A percentile compares a stretch with the other conserved stretches of the same genome.
Conservation (phyloP, 92 coral and sea anemone species). For the Parazoanthus swiftii region DNA sequence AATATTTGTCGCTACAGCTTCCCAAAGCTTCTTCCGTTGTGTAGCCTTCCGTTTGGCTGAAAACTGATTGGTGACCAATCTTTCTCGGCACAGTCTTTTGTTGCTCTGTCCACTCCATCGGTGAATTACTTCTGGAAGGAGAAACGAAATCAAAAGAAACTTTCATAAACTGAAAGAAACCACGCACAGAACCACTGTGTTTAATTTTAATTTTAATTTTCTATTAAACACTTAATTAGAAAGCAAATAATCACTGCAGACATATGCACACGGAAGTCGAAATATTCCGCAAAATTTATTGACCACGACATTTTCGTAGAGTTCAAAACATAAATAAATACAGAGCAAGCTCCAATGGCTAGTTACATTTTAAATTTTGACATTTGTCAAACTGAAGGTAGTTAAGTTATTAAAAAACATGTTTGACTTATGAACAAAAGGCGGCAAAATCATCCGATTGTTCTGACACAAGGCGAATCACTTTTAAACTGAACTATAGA, state of each 20-base stretch:
- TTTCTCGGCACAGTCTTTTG: constrained; percentile 31
- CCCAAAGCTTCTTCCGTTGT: constrained; percentile 35
- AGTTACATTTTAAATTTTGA: constrained; percentile 34
- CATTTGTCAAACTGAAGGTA: constrained; percentile 43
- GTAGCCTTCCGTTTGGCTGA: constrained; percentile 38
- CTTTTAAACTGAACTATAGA: constrained; percentile 43
- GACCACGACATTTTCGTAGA: constrained; percentile 33
- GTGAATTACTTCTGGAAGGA: constrained; percentile 18
- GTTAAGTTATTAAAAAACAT: constrained; percentile 15
- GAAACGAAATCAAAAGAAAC: neutral
- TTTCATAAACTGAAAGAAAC: constrained; percentile 12
- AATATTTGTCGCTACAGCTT: constrained; percentile 25
- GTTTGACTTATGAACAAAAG: constrained; percentile 46
- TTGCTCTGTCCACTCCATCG: constrained; percentile 43
- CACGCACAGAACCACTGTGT: neutral
- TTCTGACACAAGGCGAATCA: constrained; percentile 26
- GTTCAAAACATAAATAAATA: neutral
- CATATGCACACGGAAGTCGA: constrained; percentile 32
- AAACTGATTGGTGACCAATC: neutral
- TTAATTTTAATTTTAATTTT: neutral
- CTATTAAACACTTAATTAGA: constrained; percentile 35
- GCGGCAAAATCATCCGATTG: constrained; percentile 45
- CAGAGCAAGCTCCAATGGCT: neutral
- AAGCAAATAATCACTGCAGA: constrained; percentile 21
- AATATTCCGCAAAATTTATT: constrained; percentile 8